These are phyloP conservation scores for Tiaroga cobitis DNA, from an alignment of 2,797 vertebrate species.

Conservation along the genomic window DNA sequence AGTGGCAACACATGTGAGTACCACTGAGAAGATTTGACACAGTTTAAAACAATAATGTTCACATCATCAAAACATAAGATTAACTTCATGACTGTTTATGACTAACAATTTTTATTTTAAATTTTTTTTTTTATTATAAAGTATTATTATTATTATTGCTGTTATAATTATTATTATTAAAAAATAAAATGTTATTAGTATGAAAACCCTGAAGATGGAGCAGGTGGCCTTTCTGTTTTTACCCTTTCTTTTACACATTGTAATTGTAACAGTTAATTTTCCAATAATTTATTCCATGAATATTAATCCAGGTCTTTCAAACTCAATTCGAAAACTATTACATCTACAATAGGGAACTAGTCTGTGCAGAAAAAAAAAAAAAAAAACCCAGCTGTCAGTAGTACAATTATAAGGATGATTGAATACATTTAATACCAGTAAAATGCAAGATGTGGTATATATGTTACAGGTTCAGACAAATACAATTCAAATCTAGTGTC, in stretches of 20 bases:
- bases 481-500: not conserved
- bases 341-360: not conserved
- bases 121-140: not conserved
- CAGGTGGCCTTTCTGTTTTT: not conserved
- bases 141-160: not conserved
- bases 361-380: not conserved
- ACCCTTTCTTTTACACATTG: too few species aligned
- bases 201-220: not conserved
- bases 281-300: not conserved
- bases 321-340: not conserved
- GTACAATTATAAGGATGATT: not conserved
- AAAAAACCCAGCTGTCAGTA: not conserved
- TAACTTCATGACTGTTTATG: not conserved
- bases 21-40: not conserved
- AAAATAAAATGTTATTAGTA: not conserved
- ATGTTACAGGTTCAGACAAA: not conserved
- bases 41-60: too few species aligned
- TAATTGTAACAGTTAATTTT: not conserved
- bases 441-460: not conserved
- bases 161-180: too few species aligned
- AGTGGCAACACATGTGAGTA: constrained; percentile 87
- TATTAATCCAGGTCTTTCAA: not conserved
- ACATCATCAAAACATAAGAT: not conserved
- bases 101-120: not conserved
- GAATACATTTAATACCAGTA: not conserved